Conservation (phyloP, 2,888 invertebrate species). For the Notodonta ziczac region DNA sequence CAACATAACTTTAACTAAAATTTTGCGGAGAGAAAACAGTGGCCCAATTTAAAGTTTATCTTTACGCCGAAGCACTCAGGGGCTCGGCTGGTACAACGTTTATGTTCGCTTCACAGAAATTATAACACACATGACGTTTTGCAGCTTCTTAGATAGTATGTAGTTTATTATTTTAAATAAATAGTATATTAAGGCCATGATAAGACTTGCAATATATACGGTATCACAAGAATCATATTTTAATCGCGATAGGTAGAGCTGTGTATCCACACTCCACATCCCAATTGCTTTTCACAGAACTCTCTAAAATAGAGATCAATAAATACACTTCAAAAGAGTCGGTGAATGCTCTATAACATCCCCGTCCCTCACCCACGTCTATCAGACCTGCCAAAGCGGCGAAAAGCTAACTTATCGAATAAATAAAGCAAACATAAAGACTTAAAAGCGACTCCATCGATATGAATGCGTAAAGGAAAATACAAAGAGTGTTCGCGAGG, state of each 20-base stretch:
- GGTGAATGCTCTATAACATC: conserved; percentile 18
- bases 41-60: conserved; percentile 58
- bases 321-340: conserved; percentile 8
- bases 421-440: conserved; percentile 33
- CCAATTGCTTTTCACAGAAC: no score
- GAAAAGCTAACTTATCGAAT: conserved; percentile 31
- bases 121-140: background rate
- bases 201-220: no score
- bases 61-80: conserved; percentile 25
- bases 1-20: conserved; percentile 26
- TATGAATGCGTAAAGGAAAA: conserved; percentile 47
- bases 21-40: conserved; percentile 37
- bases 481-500: conserved; percentile 53
- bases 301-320: no score
- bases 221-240: no score
- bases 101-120: conserved; percentile 22
- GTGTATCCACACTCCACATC: no score
- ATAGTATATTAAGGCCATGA: no score
- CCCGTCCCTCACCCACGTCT: conserved; percentile 14
- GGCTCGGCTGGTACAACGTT: conserved; percentile 31
- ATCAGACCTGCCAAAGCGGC: conserved; percentile 18
- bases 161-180: background rate
- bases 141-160: conserved; percentile 10
- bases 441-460: conserved; percentile 40
- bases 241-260: no score